Evolutionary conservation across 2,888 invertebrate genomes (phyloP).

Genomic region (Drosophila mettleri): DNA sequence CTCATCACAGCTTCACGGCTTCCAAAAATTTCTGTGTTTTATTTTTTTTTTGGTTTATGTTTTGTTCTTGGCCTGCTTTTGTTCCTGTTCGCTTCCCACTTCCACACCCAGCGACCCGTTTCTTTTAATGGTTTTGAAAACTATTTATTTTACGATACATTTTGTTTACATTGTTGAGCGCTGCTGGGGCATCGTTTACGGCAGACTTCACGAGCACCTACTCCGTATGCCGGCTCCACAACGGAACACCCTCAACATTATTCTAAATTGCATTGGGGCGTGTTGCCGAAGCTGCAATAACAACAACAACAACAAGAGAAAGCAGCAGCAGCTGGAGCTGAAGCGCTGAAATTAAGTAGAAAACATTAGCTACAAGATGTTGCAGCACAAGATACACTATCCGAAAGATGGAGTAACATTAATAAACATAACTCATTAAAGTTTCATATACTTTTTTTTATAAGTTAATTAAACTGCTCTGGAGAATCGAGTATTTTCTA

Average conservation of each 20-base stretch:
- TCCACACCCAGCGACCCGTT: neutral
- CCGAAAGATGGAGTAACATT: no score
- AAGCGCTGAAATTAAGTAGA: slow-evolving; percentile 19
- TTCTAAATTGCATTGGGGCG: slow-evolving; percentile 69
- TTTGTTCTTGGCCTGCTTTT: slow-evolving; percentile 22
- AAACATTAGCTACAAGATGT: neutral
- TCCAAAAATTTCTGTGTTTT: slow-evolving; percentile 34
- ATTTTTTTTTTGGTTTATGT: slow-evolving; percentile 2
- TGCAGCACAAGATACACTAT: slow-evolving; percentile 17
- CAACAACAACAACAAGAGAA: slow-evolving; percentile 20
- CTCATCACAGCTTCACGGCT: slow-evolving; percentile 33
- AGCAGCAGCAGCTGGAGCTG: slow-evolving; percentile 18
- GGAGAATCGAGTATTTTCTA: neutral
- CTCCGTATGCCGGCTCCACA: neutral
- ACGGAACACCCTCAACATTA: slow-evolving; percentile 52
- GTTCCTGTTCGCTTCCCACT: slow-evolving; percentile 1
- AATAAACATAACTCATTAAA: slow-evolving; percentile 1
- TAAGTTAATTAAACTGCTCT: neutral
- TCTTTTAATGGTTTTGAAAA: slow-evolving; percentile 68
- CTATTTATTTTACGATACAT: slow-evolving; percentile 78
- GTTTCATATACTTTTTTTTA: neutral
- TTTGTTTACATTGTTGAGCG: slow-evolving; percentile 70
- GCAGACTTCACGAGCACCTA: slow-evolving; percentile 12
- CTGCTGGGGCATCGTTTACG: slow-evolving; percentile 46
- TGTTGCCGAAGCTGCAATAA: slow-evolving; percentile 43